These are phyloP conservation scores for Scomber colias DNA, from an alignment of 2,113 vertebrate genomes.

Conservation along the genomic window DNA sequence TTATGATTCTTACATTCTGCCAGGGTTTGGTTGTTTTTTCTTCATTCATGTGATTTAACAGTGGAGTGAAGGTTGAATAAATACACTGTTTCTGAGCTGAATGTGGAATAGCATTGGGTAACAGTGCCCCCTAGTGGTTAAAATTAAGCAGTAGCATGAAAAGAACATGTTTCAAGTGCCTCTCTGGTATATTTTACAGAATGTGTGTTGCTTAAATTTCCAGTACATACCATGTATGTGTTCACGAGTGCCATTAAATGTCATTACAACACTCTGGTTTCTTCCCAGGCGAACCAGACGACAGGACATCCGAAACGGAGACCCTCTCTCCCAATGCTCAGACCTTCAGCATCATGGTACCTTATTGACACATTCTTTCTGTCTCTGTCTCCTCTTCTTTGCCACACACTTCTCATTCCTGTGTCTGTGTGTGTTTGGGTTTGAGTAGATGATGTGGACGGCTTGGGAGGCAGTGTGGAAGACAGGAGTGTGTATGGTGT, in stretches of 20 bases:
- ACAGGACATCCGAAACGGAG: slow-evolving; percentile 98
- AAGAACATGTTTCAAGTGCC: background rate
- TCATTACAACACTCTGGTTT: background rate
- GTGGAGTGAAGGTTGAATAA: slow-evolving; percentile 45
- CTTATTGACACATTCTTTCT: background rate
- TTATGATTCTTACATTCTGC: slow-evolving; percentile 52
- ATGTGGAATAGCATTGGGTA: slow-evolving; percentile 26
- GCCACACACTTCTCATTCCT: background rate
- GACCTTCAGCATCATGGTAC: slow-evolving; percentile 96
- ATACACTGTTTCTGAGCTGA: slow-evolving; percentile 1
- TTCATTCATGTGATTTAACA: slow-evolving; percentile 43
- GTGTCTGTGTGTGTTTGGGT: slow-evolving; percentile 10
- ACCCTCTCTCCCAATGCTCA: slow-evolving; percentile 96
- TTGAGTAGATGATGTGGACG: slow-evolving; percentile 86
- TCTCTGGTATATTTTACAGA: background rate
- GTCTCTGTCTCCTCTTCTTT: background rate
- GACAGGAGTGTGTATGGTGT: slow-evolving; percentile 96
- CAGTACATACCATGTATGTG: background rate
- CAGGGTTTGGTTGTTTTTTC: slow-evolving; percentile 26
- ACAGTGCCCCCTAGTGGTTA: slow-evolving; percentile 80
- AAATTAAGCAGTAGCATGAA: slow-evolving; percentile 16
- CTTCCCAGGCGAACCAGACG: slow-evolving; percentile 91
- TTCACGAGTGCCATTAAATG: background rate
- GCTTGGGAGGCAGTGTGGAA: slow-evolving; percentile 87
- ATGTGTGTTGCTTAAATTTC: background rate